Evolutionary conservation across 2,888 invertebrate genomes (phyloP).

Genomic region (Caenorhabditis afra): DNA sequence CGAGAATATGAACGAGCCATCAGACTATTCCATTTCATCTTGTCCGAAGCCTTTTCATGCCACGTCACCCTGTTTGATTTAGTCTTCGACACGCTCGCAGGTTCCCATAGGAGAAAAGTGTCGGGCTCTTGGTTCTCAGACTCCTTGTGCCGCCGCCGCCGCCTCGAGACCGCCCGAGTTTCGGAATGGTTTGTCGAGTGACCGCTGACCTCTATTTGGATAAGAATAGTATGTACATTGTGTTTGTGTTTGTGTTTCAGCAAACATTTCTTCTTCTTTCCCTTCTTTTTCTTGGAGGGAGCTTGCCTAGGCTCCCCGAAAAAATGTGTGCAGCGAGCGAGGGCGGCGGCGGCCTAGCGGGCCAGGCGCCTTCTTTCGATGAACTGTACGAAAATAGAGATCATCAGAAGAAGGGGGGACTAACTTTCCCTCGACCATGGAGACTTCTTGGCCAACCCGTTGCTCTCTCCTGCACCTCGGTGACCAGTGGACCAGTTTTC

Average conservation of each 20-base stretch:
- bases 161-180: conserved; percentile 26
- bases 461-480: too few relatives aligned
- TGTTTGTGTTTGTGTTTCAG: conserved; percentile 61
- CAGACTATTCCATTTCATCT: conserved; percentile 8
- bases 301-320: conserved; percentile 8
- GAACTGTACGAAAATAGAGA: conserved; percentile 44
- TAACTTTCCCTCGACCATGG: not conserved
- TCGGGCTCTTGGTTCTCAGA: not conserved
- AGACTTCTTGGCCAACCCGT: not conserved
- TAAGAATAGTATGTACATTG: conserved; percentile 58
- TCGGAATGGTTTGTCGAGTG: conserved; percentile 39
- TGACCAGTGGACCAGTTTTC: conserved; percentile 23
- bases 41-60: not conserved
- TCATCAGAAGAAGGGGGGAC: not conserved
- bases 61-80: too few relatives aligned
- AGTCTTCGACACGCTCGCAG: too few relatives aligned
- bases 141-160: not conserved
- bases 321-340: conserved; percentile 46
- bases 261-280: conserved; percentile 44
- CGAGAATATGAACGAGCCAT: conserved; percentile 6
- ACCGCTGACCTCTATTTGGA: conserved; percentile 61
- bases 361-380: not conserved
- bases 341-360: too few relatives aligned
- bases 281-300: too few relatives aligned
- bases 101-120: too few relatives aligned